A percentile compares a stretch with the other conserved stretches of the same genome.
Conservation (phyloP, 2,113 vertebrate species). For the pig (Sus scrofa) region DNA sequence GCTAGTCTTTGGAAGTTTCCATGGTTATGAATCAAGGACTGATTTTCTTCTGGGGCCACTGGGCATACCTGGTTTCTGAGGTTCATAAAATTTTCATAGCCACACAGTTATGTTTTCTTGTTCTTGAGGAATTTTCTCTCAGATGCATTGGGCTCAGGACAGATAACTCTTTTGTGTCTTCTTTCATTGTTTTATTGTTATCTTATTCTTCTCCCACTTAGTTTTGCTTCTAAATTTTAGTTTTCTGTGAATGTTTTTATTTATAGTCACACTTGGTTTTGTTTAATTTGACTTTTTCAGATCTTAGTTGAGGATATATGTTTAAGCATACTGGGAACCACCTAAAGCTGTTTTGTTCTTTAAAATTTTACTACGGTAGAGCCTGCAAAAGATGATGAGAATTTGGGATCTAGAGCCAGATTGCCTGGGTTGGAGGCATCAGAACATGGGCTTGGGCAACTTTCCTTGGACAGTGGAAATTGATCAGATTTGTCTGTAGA, state of each 20-base stretch:
- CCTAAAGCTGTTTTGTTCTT: not conserved
- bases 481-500: constrained; percentile 45
- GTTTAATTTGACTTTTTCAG: constrained; percentile 18
- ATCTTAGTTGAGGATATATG: not conserved
- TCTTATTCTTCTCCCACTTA: not conserved
- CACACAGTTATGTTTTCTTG: not conserved
- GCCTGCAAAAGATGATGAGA: not conserved
- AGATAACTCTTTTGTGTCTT: not conserved
- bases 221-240: constrained; percentile 35
- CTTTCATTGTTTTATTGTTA: not conserved
- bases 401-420: not conserved
- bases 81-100: not conserved
- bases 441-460: not conserved
- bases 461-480: constrained; percentile 7
- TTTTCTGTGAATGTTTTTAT: constrained; percentile 38
- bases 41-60: not conserved
- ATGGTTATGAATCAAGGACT: not conserved
- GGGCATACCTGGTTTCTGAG: not conserved
- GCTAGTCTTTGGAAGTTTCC: not conserved
- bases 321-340: not conserved
- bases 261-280: constrained; percentile 16
- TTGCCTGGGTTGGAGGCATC: not conserved
- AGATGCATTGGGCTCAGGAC: not conserved
- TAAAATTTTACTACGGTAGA: constrained; percentile 4
- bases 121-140: not conserved